Evolutionary conservation across 2,797 vertebrate species (phyloP).

Genomic region (Salarias fasciatus): DNA sequence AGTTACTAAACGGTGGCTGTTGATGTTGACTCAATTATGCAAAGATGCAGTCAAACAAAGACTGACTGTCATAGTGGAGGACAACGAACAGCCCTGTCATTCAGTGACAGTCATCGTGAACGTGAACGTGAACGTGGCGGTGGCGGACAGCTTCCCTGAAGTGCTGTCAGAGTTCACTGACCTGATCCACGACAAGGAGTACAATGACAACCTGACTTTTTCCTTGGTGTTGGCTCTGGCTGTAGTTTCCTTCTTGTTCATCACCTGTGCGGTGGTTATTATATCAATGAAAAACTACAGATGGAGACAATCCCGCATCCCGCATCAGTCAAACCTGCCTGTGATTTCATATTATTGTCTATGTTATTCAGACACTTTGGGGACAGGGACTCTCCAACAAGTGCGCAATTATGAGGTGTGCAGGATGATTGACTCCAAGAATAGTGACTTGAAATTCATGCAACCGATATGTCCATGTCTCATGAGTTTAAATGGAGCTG

Average conservation of each 20-base stretch:
- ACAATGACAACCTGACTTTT: no score
- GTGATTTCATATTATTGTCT: no score
- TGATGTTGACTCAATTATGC: constrained; percentile 27
- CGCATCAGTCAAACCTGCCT: no score
- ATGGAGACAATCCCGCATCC: no score
- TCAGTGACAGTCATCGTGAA: constrained; percentile 40
- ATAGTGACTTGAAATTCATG: constrained; percentile 56
- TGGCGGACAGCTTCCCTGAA: no score
- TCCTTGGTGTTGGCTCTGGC: no score
- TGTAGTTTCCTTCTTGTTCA: no score
- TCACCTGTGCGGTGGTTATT: no score
- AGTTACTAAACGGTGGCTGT: constrained; percentile 32
- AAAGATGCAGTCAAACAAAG: constrained; percentile 78
- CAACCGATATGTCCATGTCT: constrained; percentile 55
- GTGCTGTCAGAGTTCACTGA: no score
- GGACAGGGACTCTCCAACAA: constrained; percentile 10
- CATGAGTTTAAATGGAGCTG: constrained; percentile 50
- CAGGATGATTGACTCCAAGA: constrained; percentile 54
- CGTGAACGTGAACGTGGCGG: not conserved
- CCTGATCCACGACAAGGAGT: no score
- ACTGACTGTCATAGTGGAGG: constrained; percentile 51
- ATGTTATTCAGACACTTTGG: not conserved
- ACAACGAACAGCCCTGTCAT: constrained; percentile 46
- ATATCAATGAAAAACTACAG: no score
- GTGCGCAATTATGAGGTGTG: constrained; percentile 14